Evolutionary conservation across 2,888 invertebrate species (phyloP).

Genomic region (Pinctada fucata): DNA sequence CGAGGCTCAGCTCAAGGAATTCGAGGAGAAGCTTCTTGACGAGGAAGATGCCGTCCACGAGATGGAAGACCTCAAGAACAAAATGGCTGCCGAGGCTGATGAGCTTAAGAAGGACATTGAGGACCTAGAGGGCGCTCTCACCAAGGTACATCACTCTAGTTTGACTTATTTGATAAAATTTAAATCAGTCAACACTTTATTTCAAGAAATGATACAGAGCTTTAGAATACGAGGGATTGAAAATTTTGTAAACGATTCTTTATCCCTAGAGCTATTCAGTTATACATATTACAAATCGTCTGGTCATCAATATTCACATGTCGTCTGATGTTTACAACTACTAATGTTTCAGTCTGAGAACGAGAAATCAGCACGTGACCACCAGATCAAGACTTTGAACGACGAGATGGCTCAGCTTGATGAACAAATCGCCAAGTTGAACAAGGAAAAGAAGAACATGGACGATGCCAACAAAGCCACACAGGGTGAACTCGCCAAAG

Average conservation of each 20-base stretch:
- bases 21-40: constrained; percentile 96
- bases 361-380: constrained; percentile 98
- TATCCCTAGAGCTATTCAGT: too few relatives aligned
- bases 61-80: constrained; percentile 96
- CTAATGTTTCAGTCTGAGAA: constrained; percentile 82
- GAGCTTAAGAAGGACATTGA: constrained; percentile 98
- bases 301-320: too few relatives aligned
- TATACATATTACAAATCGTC: too few relatives aligned
- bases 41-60: constrained; percentile 98
- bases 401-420: constrained; percentile 99
- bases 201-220: too few relatives aligned
- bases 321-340: too few relatives aligned
- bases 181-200: too few relatives aligned
- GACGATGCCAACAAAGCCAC: constrained; percentile 83
- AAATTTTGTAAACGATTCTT: too few relatives aligned
- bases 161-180: too few relatives aligned
- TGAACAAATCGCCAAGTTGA: constrained; percentile 98
- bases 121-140: constrained; percentile 92
- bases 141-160: constrained; percentile 15
- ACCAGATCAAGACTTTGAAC: constrained; percentile 88
- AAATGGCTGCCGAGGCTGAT: constrained; percentile 95
- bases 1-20: constrained; percentile 95
- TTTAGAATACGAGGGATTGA: too few relatives aligned
- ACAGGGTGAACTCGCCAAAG: constrained; percentile 82
- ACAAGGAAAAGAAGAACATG: constrained; percentile 99